Base-by-base conservation (phyloP, 2,797 vertebrate species). In the Anguilla marmorata region DNA sequence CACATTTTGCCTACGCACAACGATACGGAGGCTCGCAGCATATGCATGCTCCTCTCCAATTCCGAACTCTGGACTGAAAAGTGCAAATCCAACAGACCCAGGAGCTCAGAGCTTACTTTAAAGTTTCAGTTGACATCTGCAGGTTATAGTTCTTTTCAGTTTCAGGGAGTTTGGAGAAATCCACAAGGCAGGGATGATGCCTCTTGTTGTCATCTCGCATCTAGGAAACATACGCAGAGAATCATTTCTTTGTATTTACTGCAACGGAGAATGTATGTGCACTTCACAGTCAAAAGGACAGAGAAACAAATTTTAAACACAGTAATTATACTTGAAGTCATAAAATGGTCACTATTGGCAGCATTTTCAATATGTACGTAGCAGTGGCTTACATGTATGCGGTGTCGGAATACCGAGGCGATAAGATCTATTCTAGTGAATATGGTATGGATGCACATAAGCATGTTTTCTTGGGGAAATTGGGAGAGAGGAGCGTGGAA, bases 121-220 rank as follows among this genome's bases (percentile, higher is more conserved):
- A 94, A n/a, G 98, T 99, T 96, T 99, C 99, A 8, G 98, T 98
- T 89, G 99, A 99, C 99, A 99, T 99, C 93, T 99, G 98, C 83
- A 99, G 94, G 94, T 99, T 99, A 93, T 99, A 99, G 94, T 99
- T 99, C 95, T 97, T 99, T 94, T 99, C 99, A 0, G 98, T 99
- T 94, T 99, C 99, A 48, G 99, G 99, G 84, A 99, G 94, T 93
- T 99, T 99, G 90, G 96, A 97, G 95, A 99, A 99, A 95, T 99
- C 98, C 93, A 99, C 98, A 86, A 99, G 96, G 93, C 99, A 99
- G 3, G 99, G 99, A 93, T 99, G 99, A 90, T 99, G 98, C 9
- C 98, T 96, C 95, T 99, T 99, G 94, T 99, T 99, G 95, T 99
- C 99, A 89, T 99, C 99, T 83, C 98, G 96, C 92, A 98, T 96